Base-by-base conservation (phyloP, 2,797 vertebrate species). In the Pipistrellus pygmaeus region DNA sequence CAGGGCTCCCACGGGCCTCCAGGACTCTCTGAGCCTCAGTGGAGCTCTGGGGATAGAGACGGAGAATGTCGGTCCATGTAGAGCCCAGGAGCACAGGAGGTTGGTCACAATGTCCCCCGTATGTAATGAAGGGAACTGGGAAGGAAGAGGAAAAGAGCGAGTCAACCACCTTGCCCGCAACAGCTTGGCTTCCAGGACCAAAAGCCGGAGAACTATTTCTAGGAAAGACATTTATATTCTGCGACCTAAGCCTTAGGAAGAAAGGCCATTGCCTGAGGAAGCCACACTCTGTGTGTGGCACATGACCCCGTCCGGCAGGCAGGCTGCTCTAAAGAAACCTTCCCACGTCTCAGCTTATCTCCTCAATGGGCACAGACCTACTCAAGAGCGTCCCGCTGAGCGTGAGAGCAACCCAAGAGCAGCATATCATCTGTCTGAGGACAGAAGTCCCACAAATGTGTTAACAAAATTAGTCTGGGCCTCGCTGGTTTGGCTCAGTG, bases 61-160 rank as follows among this genome's bases (percentile, higher is more conserved):
- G 8, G 13, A 80, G 44, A 73, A 4, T 9, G 9, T 3, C 55
- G 53, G n/a, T 75, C 62, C 80, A 5, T 2, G 1, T 0, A 35
- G n/a, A 35, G 55, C 48, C 9, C 9, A 13, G 68, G 8, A 91
- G 57, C 60, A 57, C 20, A n/a, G 21, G 51, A 64, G 48, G 62
- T 14, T 41, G 53, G 60, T 60, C 35, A 60, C 57, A 20, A 2
- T 14, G 14, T 12, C 64, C 32, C 53, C 53, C 30, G 41, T 35
- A 15, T 30, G 20, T 35, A 87, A 73, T 38, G 57, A 55, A 66
- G 53, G 32, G 55, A 82, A 93, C n/a, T 18, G 57, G 21, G 17
- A 89, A 85, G 21, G 21, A 94, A 81, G n/a, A 92, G 83, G 90
- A 92, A 75, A 77, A 91, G 85, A 91, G 30, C 53, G 93, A 76